Evolutionary conservation across 2,888 invertebrate species (phyloP), one percentile per base, ranked within the genome.

Genomic region (Archaeoteleia sp.): DNA sequence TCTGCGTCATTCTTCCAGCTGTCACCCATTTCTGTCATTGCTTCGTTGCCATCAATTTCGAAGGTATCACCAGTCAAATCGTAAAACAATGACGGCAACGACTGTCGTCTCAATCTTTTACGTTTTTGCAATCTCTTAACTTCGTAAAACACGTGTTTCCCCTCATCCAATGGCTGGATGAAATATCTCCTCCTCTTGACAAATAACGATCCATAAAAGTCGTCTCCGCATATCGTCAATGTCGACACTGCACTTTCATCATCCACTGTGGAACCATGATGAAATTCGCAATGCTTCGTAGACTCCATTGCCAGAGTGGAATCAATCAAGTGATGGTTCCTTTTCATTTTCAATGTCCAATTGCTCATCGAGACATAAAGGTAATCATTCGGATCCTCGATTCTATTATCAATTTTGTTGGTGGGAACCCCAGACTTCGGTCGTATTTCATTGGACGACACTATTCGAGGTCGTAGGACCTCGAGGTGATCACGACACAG

Each of bases 191-290:
- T 85, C 7, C 84, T 81, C 1, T 84, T 85, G 1, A 88, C 85
- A 67, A 86, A 85, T 37, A 89, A 82, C 70, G 89, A 74, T 2
- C 89, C 89, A 63, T 88, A 89, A 63, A 89, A 82, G 71, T 87
- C 87, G 7, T 86, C 87, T 0, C 81, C 85, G 72, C 89, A 89
- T 43, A 89, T 87, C 1, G 89, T 89, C 51, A 89, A 83, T 0
- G 88, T 87, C 1, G 86, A 89, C 4, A 86, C 77, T 0, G 89
- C 89, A 3, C 78, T 76, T 8, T 81, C 78, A 49, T 80, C 25
- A 84, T 69, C 58, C 1, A 71, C 35, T 9, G 78, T 48, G 1
- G 53, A 67, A 10, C 79, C 81, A 10, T 70, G 68, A 2, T 74
- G 67, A 39, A 72, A 54, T 32, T 76, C 60, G 43, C 80, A 80